These are phyloP conservation scores for Pipra filicauda DNA, from an alignment of 2,113 vertebrate species.

Conservation along the genomic window DNA sequence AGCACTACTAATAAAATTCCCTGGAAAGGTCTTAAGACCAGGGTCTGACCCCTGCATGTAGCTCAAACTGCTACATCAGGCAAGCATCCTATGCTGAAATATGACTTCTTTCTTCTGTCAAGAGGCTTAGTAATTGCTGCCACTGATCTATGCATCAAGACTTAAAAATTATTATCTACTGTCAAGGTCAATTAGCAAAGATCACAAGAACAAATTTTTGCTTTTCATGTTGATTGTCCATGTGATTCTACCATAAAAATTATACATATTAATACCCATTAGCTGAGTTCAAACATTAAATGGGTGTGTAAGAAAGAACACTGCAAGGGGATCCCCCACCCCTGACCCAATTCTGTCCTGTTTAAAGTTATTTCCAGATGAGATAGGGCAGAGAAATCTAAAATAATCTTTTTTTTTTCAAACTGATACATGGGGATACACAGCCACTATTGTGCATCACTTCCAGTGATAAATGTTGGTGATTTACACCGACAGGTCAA, in stretches of 20 bases:
- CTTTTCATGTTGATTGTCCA: neutral
- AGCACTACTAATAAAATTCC: neutral
- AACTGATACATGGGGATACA: neutral
- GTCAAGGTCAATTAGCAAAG: constrained; percentile 8
- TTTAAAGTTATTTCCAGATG: neutral
- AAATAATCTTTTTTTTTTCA: neutral
- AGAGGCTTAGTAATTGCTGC: neutral
- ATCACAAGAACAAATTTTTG: neutral
- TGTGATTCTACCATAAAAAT: neutral
- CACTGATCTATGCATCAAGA: neutral
- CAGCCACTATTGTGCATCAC: neutral
- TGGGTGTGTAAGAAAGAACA: neutral
- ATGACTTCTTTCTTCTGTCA: neutral
- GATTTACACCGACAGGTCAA: neutral
- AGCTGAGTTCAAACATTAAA: neutral
- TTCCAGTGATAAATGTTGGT: neutral
- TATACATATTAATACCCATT: neutral
- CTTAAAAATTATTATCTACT: neutral
- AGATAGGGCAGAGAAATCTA: neutral
- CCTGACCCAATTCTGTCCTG: neutral
- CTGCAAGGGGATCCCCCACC: neutral
- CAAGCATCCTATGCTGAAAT: neutral
- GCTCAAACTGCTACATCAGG: neutral
- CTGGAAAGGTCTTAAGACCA: neutral
- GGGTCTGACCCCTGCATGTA: neutral